These are phyloP conservation scores for Drosophila nigricruria DNA, from an alignment of 2,888 invertebrate genomes.

Conservation along the genomic window DNA sequence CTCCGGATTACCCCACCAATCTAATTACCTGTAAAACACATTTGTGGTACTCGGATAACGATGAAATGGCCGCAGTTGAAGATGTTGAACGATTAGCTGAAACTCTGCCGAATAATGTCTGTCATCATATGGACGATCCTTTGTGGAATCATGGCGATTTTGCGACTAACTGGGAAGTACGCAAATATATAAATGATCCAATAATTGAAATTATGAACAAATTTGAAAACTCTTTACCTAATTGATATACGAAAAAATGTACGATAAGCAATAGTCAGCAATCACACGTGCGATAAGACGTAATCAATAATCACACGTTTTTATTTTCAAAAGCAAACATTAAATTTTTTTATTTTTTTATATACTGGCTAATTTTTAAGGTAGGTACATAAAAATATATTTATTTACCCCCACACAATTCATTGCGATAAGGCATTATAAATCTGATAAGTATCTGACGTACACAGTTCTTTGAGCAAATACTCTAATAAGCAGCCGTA, in stretches of 20 bases:
- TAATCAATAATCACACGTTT: not conserved
- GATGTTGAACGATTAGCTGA: conserved; percentile 64
- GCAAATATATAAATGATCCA: conserved; percentile 64
- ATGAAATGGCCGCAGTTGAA: conserved; percentile 60
- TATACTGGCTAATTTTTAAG: not conserved
- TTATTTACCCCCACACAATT: not conserved
- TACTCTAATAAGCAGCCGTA: not conserved
- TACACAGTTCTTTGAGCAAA: not conserved
- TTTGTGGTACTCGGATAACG: conserved; percentile 76
- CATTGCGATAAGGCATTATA: not conserved
- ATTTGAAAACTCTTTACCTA: conserved; percentile 15
- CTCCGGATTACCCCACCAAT: conserved; percentile 64
- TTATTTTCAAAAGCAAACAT: conserved; percentile 7
- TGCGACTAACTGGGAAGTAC: conserved; percentile 52
- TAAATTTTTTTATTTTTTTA: conserved; percentile 8
- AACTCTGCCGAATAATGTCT: conserved; percentile 57
- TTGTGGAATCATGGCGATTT: conserved; percentile 69
- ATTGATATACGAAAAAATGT: not conserved
- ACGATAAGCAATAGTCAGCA: not conserved
- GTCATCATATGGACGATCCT: conserved; percentile 67
- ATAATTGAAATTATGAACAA: conserved; percentile 56
- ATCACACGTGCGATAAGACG: not conserved
- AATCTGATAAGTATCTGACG: conserved; percentile 20
- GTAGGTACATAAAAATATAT: not conserved
- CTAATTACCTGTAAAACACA: conserved; percentile 58